Conservation (phyloP, 2,797 vertebrate genomes). For the Myotis findleyi region DNA sequence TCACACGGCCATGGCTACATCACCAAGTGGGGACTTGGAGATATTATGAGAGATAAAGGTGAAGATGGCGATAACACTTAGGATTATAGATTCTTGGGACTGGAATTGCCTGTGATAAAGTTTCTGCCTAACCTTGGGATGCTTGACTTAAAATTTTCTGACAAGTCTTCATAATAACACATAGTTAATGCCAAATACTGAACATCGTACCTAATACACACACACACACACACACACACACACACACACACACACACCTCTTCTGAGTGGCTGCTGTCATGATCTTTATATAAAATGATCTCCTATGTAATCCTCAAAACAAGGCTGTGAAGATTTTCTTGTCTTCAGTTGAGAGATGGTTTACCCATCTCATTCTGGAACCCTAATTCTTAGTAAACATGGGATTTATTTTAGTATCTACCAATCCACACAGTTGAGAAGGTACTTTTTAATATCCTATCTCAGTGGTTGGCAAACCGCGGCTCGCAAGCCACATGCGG, state of each 20-base stretch:
- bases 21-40: neutral
- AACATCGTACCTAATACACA: neutral
- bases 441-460: neutral
- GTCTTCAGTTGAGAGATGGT: neutral
- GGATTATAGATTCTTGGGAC: neutral
- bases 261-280: neutral
- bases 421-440: neutral
- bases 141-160: conserved; percentile 10
- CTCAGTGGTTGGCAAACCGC: too few relatives aligned
- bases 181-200: neutral
- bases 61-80: neutral
- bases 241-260: too few relatives aligned
- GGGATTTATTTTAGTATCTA: neutral
- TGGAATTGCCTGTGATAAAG: neutral
- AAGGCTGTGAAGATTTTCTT: neutral
- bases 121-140: neutral
- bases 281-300: neutral
- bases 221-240: too few relatives aligned
- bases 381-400: neutral
- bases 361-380: neutral
- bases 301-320: neutral
- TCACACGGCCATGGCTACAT: too few relatives aligned
- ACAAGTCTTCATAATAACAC: neutral
- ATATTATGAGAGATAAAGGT: neutral
- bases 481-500: too few relatives aligned